phyloP scores from a whole-genome alignment of 2,888 invertebrate genomes.

The Hyposoter didymator region DNA sequence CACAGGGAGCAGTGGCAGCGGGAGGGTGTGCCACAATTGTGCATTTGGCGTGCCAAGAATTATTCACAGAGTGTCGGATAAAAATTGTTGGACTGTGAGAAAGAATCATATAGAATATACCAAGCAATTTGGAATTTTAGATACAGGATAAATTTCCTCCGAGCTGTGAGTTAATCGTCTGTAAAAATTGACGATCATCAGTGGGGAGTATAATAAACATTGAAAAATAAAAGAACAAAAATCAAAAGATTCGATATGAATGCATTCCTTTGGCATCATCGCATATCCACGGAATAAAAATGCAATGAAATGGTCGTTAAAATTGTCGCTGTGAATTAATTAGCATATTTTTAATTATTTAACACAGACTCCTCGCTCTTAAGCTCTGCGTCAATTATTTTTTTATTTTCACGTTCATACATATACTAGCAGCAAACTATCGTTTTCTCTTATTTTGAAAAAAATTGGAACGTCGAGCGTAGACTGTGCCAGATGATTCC shows the following conservation, averaged over 20 bases:
- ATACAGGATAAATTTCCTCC: conserved; percentile 13
- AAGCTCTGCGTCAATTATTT: background rate
- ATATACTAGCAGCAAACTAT: background rate
- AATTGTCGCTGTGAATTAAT: background rate
- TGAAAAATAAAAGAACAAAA: background rate
- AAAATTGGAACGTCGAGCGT: background rate
- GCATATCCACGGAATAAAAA: background rate
- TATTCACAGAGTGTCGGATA: conserved; percentile 39
- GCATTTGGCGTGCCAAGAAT: conserved; percentile 46
- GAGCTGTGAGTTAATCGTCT: conserved; percentile 17
- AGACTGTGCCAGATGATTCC: conserved; percentile 9
- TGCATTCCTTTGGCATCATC: background rate
- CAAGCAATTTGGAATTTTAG: conserved; percentile 11
- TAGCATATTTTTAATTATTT: background rate
- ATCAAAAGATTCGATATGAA: background rate
- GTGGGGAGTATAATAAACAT: background rate
- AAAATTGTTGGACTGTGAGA: conserved; percentile 27
- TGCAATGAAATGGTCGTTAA: background rate
- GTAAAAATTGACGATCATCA: conserved; percentile 16
- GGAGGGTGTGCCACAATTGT: conserved; percentile 11
- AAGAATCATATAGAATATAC: conserved; percentile 8
- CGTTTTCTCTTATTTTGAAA: background rate
- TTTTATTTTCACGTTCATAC: background rate
- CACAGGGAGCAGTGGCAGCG: background rate
- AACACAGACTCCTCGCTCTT: background rate